Conservation (phyloP, 2,888 invertebrate genomes). For the Horisme vitalbata region DNA sequence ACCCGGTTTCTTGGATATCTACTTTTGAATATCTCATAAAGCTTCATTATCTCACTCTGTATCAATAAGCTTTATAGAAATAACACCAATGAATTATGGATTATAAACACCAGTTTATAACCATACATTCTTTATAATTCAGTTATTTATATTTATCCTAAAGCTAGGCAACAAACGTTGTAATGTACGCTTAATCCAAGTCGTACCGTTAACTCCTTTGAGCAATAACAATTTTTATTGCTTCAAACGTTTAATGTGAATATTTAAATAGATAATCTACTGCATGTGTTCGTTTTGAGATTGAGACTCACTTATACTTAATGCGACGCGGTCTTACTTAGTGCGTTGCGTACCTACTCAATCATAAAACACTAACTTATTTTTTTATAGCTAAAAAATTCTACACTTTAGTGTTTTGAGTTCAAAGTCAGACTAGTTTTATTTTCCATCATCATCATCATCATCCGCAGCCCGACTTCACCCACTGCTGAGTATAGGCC, state of each 20-base stretch:
- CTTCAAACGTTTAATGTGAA: conserved; percentile 22
- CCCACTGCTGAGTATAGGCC: no score
- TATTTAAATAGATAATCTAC: conserved; percentile 29
- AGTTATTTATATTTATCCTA: conserved; percentile 28
- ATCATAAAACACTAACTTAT: no score
- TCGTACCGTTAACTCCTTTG: conserved; percentile 26
- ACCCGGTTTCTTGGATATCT: neutral
- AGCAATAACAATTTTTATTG: conserved; percentile 28
- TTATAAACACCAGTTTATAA: conserved; percentile 21
- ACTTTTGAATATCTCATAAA: conserved; percentile 10
- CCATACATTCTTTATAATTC: conserved; percentile 24
- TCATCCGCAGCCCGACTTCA: no score
- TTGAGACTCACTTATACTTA: conserved; percentile 4
- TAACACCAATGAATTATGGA: conserved; percentile 22
- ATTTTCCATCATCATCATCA: no score
- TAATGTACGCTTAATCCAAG: conserved; percentile 22
- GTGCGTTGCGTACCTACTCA: no score
- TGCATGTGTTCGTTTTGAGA: neutral
- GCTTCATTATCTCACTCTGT: conserved; percentile 1
- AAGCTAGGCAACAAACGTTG: conserved; percentile 25
- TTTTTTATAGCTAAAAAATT: no score
- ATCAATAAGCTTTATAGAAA: conserved; percentile 17
- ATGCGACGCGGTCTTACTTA: neutral
- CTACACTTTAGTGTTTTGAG: no score
- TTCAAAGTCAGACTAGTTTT: no score